Base-by-base conservation (phyloP, 2,113 vertebrate genomes). In the Azemiops feae region DNA sequence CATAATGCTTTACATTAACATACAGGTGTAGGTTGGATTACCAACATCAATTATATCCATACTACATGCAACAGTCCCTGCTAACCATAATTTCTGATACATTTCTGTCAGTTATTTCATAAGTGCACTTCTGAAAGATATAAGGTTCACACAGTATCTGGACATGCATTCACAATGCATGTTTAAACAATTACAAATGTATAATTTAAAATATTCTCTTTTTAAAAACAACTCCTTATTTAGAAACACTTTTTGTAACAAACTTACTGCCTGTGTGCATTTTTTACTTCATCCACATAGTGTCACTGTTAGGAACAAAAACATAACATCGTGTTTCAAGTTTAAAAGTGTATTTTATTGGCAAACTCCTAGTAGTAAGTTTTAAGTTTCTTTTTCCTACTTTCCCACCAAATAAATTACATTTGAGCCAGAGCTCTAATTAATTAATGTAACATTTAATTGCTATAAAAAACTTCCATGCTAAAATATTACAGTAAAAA, bases 211-310 rank as follows among this genome's bases (percentile, higher is more conserved):
- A 92, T 7, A 39, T 7, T 12, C 93, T 45, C 85, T 34, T 54
- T 50, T 39, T 86, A 47, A 58, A 45, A 57, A 20, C 39, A 85
- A 30, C 8, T 30, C 23, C n/a, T 85, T 89, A 52, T 93, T 69
- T 20, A 86, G 91, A 69, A 69, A 27, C 11, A 55, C 0, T 53
- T 47, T 45, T 94, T 90, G 88, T 3, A 54, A 92, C 20, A 89
- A 43, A 92, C 93, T 54, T 90, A 89, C 39, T 74, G 81, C 95
- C 27, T 25, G 0, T 0, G 0, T 97, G 97, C 97, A 96, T 96
- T 97, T 97, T 97, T 97, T 90, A 87, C 88, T 97, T 97, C 95
- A 96, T 97, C 97, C 97, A 98, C 97, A 98, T 94, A 97, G 97
- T 98, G 98, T 98, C 97, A 98, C 96, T 98, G 3, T 97, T 97